Evolutionary conservation across 2,888 invertebrate genomes (phyloP).

Genomic region (Ecdyonurus torrentis): DNA sequence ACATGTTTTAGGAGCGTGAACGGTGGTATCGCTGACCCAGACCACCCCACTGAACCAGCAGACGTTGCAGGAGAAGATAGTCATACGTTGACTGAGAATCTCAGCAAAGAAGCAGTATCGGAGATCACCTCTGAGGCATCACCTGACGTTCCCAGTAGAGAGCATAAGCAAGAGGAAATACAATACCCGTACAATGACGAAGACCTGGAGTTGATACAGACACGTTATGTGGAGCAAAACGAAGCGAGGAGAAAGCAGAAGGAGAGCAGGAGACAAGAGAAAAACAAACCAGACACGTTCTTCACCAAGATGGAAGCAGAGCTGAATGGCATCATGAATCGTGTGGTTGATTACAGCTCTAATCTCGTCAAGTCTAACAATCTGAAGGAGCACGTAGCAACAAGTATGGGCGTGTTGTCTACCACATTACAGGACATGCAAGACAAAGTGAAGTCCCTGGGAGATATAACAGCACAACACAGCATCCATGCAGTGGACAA

Average conservation of each 20-base stretch:
- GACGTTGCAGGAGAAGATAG: background rate
- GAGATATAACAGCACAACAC: background rate
- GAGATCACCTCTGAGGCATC: background rate
- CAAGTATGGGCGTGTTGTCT: background rate
- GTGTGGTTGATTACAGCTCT: background rate
- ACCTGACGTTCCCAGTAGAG: background rate
- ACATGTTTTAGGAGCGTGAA: too few relatives aligned
- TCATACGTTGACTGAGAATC: background rate
- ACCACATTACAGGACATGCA: background rate
- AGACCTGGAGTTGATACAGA: background rate
- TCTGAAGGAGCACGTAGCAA: background rate
- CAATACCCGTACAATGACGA: background rate
- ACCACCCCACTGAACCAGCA: background rate
- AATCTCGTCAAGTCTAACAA: background rate
- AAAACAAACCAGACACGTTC: background rate
- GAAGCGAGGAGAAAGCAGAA: background rate
- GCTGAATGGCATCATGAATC: background rate
- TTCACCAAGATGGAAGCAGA: background rate
- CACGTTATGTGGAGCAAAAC: too few relatives aligned
- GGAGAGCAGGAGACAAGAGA: background rate
- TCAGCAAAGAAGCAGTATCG: background rate
- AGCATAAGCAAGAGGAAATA: background rate
- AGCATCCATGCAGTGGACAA: background rate
- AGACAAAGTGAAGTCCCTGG: background rate
- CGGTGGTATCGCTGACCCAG: background rate